phyloP scores from a whole-genome alignment of 2,797 vertebrate genomes.

The Acipenser transmontanus region DNA sequence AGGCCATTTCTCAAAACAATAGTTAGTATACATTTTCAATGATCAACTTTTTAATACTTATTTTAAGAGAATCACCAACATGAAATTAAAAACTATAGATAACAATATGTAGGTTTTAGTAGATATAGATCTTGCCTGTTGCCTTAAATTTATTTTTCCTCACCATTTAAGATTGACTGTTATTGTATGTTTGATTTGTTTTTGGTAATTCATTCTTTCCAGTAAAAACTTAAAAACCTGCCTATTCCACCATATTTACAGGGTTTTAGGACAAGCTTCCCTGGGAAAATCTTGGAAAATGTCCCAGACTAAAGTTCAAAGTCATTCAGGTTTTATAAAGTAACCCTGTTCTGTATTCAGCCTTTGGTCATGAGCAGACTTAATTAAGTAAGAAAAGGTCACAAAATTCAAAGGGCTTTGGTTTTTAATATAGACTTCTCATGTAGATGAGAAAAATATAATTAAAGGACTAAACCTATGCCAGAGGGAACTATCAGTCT shows the following conservation, averaged over 20 bases:
- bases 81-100: no score
- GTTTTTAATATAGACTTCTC: neutral
- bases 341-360: neutral
- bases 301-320: neutral
- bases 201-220: neutral
- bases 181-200: neutral
- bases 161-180: no score
- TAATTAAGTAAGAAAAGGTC: slow-evolving; percentile 2
- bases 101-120: no score
- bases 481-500: neutral
- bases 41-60: no score
- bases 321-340: neutral
- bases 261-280: no score
- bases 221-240: neutral
- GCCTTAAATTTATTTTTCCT: no score
- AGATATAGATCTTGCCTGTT: no score
- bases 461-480: neutral
- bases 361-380: neutral
- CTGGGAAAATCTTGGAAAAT: no score
- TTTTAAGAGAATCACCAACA: no score
- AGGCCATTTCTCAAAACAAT: no score
- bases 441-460: slow-evolving; percentile 1
- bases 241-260: no score
- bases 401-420: neutral
- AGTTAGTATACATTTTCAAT: no score